Evolutionary conservation across 2,888 invertebrate species (phyloP).

Genomic region (Geotrupes spiniger): DNA sequence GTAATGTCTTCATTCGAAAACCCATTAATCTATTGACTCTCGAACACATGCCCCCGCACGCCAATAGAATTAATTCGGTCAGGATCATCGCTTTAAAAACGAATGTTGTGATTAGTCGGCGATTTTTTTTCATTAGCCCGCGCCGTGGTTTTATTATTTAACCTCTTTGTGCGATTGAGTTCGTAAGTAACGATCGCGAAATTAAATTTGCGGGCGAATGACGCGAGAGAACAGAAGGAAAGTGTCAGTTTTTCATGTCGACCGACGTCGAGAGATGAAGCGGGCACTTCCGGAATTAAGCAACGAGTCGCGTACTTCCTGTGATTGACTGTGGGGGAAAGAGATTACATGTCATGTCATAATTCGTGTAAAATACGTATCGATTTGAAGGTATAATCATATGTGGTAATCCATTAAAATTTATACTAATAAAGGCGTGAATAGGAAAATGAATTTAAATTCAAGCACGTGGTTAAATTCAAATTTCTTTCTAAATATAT

Average conservation of each 20-base stretch:
- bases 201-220: conserved; percentile 4
- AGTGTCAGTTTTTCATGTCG: conserved; percentile 3
- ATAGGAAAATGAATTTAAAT: too few species aligned
- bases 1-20: conserved; percentile 43
- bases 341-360: neutral
- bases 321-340: conserved; percentile 36
- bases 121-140: neutral
- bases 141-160: too few species aligned
- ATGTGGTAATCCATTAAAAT: too few species aligned
- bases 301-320: conserved; percentile 40
- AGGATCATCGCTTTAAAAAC: neutral
- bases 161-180: too few species aligned
- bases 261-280: conserved; percentile 28
- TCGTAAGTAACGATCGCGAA: too few species aligned
- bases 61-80: too few species aligned
- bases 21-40: conserved; percentile 10
- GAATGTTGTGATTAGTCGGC: conserved; percentile 1
- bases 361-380: too few species aligned
- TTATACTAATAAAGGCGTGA: too few species aligned
- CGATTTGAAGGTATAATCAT: too few species aligned
- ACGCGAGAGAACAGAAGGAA: neutral
- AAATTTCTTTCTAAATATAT: too few species aligned
- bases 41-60: neutral
- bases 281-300: conserved; percentile 41
- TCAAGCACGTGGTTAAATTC: too few species aligned